phyloP scores from a whole-genome alignment of 2,797 vertebrate species.

The Synaphobranchus kaupii region DNA sequence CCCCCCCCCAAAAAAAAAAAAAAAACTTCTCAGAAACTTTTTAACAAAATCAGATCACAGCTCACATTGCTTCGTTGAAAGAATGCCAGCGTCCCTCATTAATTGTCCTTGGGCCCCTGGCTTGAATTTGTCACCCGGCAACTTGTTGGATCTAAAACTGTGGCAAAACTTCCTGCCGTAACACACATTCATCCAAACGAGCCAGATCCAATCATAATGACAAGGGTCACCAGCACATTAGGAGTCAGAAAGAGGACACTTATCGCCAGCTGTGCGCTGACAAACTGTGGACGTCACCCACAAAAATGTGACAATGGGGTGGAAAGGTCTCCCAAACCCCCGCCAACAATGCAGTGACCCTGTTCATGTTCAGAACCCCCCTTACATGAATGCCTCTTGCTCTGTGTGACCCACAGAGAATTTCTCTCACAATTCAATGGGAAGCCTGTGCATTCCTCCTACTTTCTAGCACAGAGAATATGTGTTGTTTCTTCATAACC shows the following conservation, averaged over 20 bases:
- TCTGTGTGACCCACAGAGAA: slow-evolving; percentile 10
- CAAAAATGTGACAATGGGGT: neutral
- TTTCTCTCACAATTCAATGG: neutral
- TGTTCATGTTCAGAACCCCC: slow-evolving; percentile 32
- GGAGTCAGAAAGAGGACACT: neutral
- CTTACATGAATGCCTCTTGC: slow-evolving; percentile 1
- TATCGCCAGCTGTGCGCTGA: neutral
- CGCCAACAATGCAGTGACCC: neutral
- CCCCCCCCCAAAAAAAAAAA: neutral
- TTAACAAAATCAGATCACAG: neutral
- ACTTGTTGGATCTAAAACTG: neutral
- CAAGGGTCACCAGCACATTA: neutral
- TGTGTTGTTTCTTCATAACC: slow-evolving; percentile 19
- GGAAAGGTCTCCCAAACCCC: neutral
- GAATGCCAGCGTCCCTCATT: neutral
- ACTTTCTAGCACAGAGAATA: slow-evolving; percentile 5
- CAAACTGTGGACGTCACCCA: neutral
- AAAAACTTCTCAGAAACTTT: neutral
- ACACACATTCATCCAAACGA: neutral
- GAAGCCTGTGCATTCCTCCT: slow-evolving; percentile 25
- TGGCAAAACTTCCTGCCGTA: neutral
- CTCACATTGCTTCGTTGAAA: neutral
- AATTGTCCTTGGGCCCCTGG: neutral
- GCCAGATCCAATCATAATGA: neutral
- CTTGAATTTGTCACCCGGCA: neutral